Evolutionary conservation across 2,888 invertebrate genomes (phyloP).

Genomic region (Miltochrista miniata): DNA sequence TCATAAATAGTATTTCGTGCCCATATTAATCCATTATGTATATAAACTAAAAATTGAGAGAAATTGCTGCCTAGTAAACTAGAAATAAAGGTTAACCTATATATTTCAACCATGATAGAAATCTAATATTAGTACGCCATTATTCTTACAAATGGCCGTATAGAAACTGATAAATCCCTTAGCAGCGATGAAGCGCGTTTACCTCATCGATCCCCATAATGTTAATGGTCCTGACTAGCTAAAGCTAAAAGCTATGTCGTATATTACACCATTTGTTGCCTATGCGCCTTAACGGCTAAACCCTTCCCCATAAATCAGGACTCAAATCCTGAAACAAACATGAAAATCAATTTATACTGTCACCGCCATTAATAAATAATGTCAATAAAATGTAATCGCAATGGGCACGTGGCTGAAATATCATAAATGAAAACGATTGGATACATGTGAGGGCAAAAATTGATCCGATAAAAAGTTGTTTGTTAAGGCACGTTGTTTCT

Average conservation of each 20-base stretch:
- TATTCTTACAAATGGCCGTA: too few relatives aligned
- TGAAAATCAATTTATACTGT: constrained; percentile 20
- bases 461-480: not conserved
- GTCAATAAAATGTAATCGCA: constrained; percentile 19
- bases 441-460: constrained; percentile 1
- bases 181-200: not conserved
- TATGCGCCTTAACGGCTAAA: constrained; percentile 10
- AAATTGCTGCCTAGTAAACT: too few relatives aligned
- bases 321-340: constrained; percentile 18
- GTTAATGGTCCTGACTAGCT: not conserved
- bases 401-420: constrained; percentile 9
- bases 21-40: too few relatives aligned
- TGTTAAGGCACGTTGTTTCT: not conserved
- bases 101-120: too few relatives aligned
- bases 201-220: constrained; percentile 4
- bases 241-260: not conserved
- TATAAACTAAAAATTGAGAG: too few relatives aligned
- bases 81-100: too few relatives aligned
- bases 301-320: constrained; percentile 12
- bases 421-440: constrained; percentile 3
- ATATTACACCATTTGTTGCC: constrained; percentile 9
- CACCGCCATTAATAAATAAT: constrained; percentile 17
- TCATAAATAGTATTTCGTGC: too few relatives aligned
- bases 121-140: too few relatives aligned
- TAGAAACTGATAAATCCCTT: not conserved